Evolutionary conservation across 1,140 invertebrate species (phyloP).

Genomic region (Zaprionus taronus): DNA sequence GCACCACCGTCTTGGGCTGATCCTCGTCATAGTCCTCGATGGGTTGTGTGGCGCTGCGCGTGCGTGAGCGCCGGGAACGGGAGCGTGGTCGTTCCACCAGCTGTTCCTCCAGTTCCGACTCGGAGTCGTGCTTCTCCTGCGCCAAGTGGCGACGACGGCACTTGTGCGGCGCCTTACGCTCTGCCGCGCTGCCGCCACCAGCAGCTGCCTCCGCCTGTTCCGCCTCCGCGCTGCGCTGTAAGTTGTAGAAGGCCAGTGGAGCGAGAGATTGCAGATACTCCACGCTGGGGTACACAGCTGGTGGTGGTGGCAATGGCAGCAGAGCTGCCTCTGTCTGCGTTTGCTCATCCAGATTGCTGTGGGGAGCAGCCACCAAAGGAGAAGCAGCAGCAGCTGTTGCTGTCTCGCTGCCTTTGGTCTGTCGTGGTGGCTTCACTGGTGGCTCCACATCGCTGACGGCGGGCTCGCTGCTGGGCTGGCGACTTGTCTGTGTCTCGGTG

Average conservation of each 20-base stretch:
- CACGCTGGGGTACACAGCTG: conserved; percentile 84
- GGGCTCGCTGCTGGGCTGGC: conserved; percentile 69
- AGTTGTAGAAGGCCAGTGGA: conserved; percentile 84
- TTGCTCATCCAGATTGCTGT: conserved; percentile 69
- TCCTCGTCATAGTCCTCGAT: conserved; percentile 72
- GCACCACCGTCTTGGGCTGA: conserved; percentile 86
- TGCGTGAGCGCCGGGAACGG: conserved; percentile 75
- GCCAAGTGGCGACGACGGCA: conserved; percentile 74
- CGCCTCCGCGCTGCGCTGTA: conserved; percentile 83
- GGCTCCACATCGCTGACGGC: conserved; percentile 56
- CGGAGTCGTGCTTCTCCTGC: conserved; percentile 57
- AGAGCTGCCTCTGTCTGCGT: conserved; percentile 85
- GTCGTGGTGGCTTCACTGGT: conserved; percentile 74
- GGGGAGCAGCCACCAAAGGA: background rate
- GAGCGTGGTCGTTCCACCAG: conserved; percentile 79
- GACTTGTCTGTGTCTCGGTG: conserved; percentile 74
- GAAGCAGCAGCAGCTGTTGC: conserved; percentile 22
- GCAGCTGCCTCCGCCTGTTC: conserved; percentile 52
- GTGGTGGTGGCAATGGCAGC: conserved; percentile 86
- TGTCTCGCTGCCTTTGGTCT: conserved; percentile 70
- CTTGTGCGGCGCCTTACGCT: conserved; percentile 68
- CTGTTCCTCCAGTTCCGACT: conserved; percentile 71
- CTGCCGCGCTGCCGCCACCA: conserved; percentile 16
- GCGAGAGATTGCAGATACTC: conserved; percentile 86
- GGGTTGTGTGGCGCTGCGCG: conserved; percentile 79